Evolutionary conservation across 1,140 invertebrate genomes (phyloP).

Genomic region (Aphaenogaster ashmeadi): DNA sequence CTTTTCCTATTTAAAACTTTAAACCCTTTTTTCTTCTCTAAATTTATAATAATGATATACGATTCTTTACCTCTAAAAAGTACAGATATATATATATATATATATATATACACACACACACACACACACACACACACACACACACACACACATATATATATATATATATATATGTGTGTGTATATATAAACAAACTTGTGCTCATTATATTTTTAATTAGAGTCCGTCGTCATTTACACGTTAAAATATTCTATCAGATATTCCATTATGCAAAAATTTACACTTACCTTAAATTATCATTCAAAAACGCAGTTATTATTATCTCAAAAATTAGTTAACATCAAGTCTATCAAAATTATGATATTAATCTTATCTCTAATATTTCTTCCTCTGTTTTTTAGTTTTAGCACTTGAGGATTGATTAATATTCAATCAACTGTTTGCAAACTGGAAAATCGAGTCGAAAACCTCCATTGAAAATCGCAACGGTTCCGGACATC

Average conservation of each 20-base stretch:
- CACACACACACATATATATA: too few species aligned
- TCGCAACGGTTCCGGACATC: conserved; percentile 36
- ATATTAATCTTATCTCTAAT: not conserved
- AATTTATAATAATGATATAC: too few species aligned
- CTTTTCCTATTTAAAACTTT: too few species aligned
- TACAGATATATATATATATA: not conserved
- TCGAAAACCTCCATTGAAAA: conserved; percentile 50
- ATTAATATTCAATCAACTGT: conserved; percentile 6
- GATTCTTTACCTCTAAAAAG: too few species aligned
- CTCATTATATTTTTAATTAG: not conserved
- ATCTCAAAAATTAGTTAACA: not conserved
- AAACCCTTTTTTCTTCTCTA: too few species aligned
- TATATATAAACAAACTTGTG: not conserved
- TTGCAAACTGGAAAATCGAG: not conserved
- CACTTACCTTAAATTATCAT: not conserved
- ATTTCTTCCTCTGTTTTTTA: not conserved
- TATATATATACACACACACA: not conserved
- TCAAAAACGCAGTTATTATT: not conserved
- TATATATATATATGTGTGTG: not conserved
- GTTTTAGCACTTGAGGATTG: not conserved
- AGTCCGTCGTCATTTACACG: not conserved
- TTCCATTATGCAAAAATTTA: not conserved
- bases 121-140: too few species aligned
- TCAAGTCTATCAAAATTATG: not conserved
- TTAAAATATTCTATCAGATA: not conserved